phyloP scores from a whole-genome alignment of 2,888 invertebrate species.

The Apamea sordens region DNA sequence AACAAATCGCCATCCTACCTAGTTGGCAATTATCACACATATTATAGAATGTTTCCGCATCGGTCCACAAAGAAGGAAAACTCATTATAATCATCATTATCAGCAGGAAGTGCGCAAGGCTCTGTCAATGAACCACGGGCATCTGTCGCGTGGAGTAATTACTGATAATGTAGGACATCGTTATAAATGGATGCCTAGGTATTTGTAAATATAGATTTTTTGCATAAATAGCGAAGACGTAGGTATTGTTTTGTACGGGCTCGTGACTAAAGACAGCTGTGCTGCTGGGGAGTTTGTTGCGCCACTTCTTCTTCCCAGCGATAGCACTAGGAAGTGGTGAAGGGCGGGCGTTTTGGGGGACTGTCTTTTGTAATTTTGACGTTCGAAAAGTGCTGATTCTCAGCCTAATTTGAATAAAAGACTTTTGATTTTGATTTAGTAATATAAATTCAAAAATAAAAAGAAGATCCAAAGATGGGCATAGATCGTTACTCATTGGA shows the following conservation, averaged over 20 bases:
- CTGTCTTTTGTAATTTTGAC: too few species aligned
- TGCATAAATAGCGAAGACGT: neutral
- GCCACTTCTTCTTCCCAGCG: too few species aligned
- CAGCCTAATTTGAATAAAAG: too few species aligned
- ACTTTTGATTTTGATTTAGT: too few species aligned
- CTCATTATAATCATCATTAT: slow-evolving; percentile 40
- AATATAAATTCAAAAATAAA: too few species aligned
- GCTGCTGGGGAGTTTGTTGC: too few species aligned
- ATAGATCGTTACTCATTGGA: too few species aligned
- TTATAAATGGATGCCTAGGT: slow-evolving; percentile 27
- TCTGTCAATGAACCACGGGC: slow-evolving; percentile 64
- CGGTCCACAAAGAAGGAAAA: slow-evolving; percentile 56
- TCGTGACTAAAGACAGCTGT: neutral
- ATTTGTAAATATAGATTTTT: slow-evolving; percentile 15
- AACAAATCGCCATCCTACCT: slow-evolving; percentile 32
- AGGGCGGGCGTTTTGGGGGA: too few species aligned
- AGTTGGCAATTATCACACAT: slow-evolving; percentile 50
- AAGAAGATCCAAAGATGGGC: too few species aligned
- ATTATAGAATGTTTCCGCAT: slow-evolving; percentile 44
- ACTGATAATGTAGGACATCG: slow-evolving; percentile 21
- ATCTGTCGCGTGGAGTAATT: slow-evolving; percentile 41
- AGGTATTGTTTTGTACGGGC: neutral
- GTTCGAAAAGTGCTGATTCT: too few species aligned
- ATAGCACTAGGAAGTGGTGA: too few species aligned
- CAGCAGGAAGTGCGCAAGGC: slow-evolving; percentile 58